phyloP scores from a whole-genome alignment of 2,113 vertebrate genomes.

The Sporophila hypoxantha region DNA sequence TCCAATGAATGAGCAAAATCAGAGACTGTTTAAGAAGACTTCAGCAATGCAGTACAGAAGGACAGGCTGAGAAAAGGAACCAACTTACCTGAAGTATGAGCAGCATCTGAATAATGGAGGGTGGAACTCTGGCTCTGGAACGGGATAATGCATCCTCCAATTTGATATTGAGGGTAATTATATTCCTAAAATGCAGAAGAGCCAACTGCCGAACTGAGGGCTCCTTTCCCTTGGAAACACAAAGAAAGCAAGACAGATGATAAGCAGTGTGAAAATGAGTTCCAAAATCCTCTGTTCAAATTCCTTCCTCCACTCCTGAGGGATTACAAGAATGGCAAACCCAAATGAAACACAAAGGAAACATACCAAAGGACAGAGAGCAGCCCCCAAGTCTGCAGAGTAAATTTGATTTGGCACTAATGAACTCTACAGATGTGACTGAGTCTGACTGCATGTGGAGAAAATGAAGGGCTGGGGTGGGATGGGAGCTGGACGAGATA shows the following conservation, averaged over 20 bases:
- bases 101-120: conserved; percentile 92
- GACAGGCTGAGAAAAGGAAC: not conserved
- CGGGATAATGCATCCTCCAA: conserved; percentile 86
- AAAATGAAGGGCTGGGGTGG: not conserved
- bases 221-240: conserved; percentile 74
- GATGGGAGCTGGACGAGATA: not conserved
- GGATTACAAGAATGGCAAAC: not conserved
- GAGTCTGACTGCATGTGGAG: not conserved
- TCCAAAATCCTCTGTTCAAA: not conserved
- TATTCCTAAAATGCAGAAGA: conserved; percentile 89
- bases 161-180: conserved; percentile 89
- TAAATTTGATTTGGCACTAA: not conserved
- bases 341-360: not conserved
- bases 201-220: conserved; percentile 86
- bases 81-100: conserved; percentile 85
- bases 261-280: not conserved
- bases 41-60: not conserved
- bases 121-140: conserved; percentile 83
- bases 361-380: not conserved
- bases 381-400: not conserved
- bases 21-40: not conserved
- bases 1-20: not conserved
- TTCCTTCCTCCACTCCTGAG: not conserved
- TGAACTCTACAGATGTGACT: not conserved
- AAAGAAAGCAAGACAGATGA: not conserved